Evolutionary conservation across 2,888 invertebrate species (phyloP).

Genomic region (Pterostichus madidus): DNA sequence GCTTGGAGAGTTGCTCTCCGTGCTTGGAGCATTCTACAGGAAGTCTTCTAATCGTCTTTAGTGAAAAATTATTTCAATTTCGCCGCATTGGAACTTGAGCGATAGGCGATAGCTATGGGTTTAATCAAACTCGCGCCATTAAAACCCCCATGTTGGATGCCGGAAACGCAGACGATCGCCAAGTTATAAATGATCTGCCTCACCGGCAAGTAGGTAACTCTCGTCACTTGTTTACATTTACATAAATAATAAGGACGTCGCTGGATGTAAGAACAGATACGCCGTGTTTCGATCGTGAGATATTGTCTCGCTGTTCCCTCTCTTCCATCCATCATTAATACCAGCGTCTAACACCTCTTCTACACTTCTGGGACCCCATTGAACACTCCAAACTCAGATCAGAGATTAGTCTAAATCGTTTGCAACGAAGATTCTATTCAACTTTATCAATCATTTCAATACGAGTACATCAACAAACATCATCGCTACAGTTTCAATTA

Average conservation of each 20-base stretch:
- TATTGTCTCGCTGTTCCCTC: constrained; percentile 58
- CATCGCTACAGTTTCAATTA: too few species aligned
- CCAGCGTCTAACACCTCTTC: constrained; percentile 31
- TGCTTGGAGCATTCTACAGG: constrained; percentile 10
- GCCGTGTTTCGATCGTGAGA: constrained; percentile 53
- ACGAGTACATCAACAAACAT: too few species aligned
- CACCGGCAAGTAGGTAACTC: constrained; percentile 55
- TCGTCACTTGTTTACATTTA: constrained; percentile 58
- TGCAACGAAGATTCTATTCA: not conserved
- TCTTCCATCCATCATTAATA: constrained; percentile 51
- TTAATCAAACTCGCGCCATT: constrained; percentile 23
- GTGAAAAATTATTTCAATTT: constrained; percentile 58
- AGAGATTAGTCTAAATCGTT: constrained; percentile 19
- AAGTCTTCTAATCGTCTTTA: constrained; percentile 45
- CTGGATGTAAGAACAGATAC: constrained; percentile 48
- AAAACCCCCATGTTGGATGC: constrained; percentile 47
- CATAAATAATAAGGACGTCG: constrained; percentile 64
- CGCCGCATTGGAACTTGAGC: constrained; percentile 40
- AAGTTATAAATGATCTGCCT: constrained; percentile 57
- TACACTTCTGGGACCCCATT: not conserved
- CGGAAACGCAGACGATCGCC: constrained; percentile 40
- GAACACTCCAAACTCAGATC: constrained; percentile 2
- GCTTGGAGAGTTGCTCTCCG: constrained; percentile 2
- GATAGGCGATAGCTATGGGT: constrained; percentile 22
- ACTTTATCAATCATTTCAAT: too few species aligned